Percentiles rank a stretch among this genome's conserved stretches.
These are phyloP conservation scores for Scylla paramamosain DNA, from an alignment of 1,140 invertebrate species.

Conservation along the genomic window DNA sequence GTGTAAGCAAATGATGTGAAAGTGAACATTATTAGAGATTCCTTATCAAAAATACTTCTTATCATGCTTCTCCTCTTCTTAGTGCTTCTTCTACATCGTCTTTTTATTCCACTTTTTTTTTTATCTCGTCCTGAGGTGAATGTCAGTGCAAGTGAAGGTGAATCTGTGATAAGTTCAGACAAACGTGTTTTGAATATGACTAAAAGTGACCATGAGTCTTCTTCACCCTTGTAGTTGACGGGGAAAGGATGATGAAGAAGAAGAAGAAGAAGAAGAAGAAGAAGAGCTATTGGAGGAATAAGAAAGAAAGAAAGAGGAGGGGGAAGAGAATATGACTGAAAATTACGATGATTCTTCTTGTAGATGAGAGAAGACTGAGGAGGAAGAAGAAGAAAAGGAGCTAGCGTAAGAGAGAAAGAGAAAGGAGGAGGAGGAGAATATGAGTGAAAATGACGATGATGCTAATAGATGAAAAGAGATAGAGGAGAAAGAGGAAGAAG, in stretches of 20 bases:
- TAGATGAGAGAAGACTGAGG: not conserved
- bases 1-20: not conserved
- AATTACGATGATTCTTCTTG: not conserved
- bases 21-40: not conserved
- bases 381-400: not conserved
- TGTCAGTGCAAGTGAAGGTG: not conserved
- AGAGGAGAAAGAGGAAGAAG: not conserved
- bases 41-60: not conserved
- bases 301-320: not conserved
- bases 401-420: not conserved
- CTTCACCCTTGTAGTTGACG: not conserved
- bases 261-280: no score
- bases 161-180: no score
- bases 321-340: not conserved
- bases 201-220: not conserved
- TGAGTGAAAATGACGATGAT: not conserved
- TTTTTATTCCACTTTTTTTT: slow-evolving; percentile 2
- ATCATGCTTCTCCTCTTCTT: not conserved
- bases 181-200: no score
- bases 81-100: not conserved
- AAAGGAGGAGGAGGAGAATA: not conserved
- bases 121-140: not conserved
- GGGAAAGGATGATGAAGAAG: no score
- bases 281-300: no score
- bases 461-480: not conserved